phyloP scores from a whole-genome alignment of 2,888 invertebrate genomes.

The Bugulina stolonifera region DNA sequence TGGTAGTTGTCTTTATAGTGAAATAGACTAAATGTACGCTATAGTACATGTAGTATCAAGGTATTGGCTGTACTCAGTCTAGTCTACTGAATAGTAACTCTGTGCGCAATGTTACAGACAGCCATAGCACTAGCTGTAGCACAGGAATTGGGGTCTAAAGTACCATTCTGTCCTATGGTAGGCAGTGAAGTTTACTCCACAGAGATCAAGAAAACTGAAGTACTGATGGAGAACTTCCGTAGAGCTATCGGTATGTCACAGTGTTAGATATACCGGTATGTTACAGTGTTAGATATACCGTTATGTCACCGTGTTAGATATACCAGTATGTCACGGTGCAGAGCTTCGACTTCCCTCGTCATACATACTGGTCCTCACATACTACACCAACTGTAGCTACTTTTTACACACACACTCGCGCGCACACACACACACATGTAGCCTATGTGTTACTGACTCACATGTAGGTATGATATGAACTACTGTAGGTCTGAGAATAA shows the following conservation, averaged over 20 bases:
- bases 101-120: conserved; percentile 63
- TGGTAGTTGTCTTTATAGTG: no score
- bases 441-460: no score
- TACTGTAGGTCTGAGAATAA: conserved; percentile 57
- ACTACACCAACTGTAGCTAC: no score
- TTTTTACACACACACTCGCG: no score
- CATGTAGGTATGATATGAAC: no score
- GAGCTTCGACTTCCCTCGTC: no score
- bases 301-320: conserved; percentile 58
- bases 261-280: conserved; percentile 54
- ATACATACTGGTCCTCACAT: no score
- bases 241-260: conserved; percentile 92
- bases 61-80: no score
- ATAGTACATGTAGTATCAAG: no score
- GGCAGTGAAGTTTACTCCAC: conserved; percentile 82
- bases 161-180: conserved; percentile 63
- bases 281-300: conserved; percentile 45
- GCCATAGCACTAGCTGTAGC: conserved; percentile 96
- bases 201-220: conserved; percentile 99
- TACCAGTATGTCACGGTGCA: conserved; percentile 59
- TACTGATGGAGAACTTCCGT: conserved; percentile 97
- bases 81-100: no score
- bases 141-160: conserved; percentile 91
- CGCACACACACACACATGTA: no score
- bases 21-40: no score